Percentiles rank a stretch among this genome's conserved stretches.
Evolutionary conservation across 2,113 vertebrate genomes (phyloP).

Genomic region (Bettongia penicillata): DNA sequence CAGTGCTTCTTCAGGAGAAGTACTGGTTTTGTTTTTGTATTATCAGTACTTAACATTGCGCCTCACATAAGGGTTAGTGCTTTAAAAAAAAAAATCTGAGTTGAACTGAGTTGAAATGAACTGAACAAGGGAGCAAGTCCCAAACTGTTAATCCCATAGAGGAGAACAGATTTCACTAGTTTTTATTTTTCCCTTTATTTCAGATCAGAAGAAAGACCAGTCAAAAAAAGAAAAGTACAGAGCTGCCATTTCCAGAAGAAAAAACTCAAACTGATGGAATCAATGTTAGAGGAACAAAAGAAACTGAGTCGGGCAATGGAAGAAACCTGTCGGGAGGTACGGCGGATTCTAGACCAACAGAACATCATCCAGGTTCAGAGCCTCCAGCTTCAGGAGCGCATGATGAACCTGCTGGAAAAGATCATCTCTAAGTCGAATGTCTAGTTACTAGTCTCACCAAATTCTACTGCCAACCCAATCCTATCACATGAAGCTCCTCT

Average conservation of each 20-base stretch:
- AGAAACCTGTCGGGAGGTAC: conserved; percentile 95
- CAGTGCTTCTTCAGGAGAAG: background rate
- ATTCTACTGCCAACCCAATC: background rate
- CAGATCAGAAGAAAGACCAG: conserved; percentile 89
- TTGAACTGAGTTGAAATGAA: background rate
- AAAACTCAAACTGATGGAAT: conserved; percentile 94
- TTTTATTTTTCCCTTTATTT: conserved; percentile 36
- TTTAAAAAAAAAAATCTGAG: background rate
- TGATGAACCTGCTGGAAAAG: conserved; percentile 98
- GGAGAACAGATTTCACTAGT: background rate
- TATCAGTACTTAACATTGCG: background rate
- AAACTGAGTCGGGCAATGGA: conserved; percentile 92
- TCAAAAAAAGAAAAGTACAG: conserved; percentile 88
- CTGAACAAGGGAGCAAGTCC: background rate
- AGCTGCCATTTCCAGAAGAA: conserved; percentile 89
- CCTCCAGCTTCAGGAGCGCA: conserved; percentile 96
- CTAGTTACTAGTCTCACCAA: conserved; percentile 56
- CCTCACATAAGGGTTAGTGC: background rate
- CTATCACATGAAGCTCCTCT: background rate
- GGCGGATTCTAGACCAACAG: conserved; percentile 95
- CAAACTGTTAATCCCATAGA: background rate
- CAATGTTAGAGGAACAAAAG: conserved; percentile 95
- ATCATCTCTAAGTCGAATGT: conserved; percentile 89
- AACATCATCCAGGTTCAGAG: conserved; percentile 96
- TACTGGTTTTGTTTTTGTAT: background rate